These are phyloP conservation scores for Sitta carolinensis DNA, from an alignment of 2,797 vertebrate species.

Conservation along the genomic window DNA sequence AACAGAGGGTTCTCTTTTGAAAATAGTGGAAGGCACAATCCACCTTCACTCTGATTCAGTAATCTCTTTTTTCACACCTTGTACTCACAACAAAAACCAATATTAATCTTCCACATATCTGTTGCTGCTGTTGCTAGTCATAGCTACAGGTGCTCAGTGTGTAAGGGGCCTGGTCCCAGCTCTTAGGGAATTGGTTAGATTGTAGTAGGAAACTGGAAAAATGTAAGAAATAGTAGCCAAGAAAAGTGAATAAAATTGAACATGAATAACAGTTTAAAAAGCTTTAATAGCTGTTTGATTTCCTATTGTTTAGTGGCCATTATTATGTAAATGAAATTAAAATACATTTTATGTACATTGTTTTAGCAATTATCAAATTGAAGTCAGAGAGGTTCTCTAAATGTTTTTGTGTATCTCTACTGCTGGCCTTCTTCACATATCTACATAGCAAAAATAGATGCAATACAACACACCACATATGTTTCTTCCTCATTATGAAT, in stretches of 20 bases:
- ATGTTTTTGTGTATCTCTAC: not conserved
- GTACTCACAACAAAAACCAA: not conserved
- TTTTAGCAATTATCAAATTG: not conserved
- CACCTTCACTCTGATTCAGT: not conserved
- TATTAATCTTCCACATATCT: accelerated
- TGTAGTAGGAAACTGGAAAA: not conserved
- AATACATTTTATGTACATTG: not conserved
- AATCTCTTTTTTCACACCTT: not conserved
- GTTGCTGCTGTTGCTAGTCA: not conserved
- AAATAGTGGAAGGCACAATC: not conserved
- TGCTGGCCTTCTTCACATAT: not conserved
- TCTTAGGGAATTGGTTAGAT: not conserved
- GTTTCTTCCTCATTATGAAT: not conserved
- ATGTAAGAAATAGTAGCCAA: not conserved
- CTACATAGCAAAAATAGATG: not conserved
- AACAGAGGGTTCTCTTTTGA: not conserved
- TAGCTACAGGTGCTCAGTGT: not conserved
- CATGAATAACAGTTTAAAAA: not conserved
- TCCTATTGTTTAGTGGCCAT: not conserved
- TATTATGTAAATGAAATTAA: not conserved
- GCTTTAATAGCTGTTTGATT: not conserved
- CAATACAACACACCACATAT: not conserved
- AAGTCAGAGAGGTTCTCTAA: not conserved
- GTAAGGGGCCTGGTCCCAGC: not conserved
- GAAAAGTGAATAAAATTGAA: not conserved